phyloP scores from a whole-genome alignment of 2,797 vertebrate species.

The Eupleurogrammus muticus region DNA sequence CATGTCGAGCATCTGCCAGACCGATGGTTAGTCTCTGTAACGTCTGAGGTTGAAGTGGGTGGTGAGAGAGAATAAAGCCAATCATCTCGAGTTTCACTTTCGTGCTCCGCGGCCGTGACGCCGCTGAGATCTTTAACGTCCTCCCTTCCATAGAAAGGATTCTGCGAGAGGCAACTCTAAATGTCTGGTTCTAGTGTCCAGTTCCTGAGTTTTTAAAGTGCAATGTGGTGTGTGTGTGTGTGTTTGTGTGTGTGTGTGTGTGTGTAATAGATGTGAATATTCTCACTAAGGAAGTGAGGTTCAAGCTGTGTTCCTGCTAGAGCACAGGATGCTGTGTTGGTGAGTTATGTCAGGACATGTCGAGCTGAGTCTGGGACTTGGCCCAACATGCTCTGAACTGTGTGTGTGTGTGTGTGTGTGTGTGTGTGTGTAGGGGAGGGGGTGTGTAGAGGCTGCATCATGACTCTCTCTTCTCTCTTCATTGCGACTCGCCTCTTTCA shows the following conservation, averaged over 20 bases:
- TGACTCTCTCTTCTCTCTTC: neutral
- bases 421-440: neutral
- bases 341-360: constrained; percentile 55
- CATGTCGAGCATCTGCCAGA: constrained; percentile 47
- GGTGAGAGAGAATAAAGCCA: constrained; percentile 30
- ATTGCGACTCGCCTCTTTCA: constrained; percentile 6
- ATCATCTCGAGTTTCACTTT: constrained; percentile 50
- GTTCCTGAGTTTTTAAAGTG: neutral
- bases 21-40: constrained; percentile 25
- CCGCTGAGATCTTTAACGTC: neutral
- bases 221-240: too few relatives aligned
- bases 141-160: neutral
- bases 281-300: neutral
- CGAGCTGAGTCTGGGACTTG: constrained; percentile 32
- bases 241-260: neutral
- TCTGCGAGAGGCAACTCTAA: neutral
- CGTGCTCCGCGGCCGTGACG: neutral
- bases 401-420: constrained; percentile 12
- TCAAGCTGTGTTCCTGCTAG: constrained; percentile 11
- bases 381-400: constrained; percentile 21
- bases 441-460: constrained; percentile 24
- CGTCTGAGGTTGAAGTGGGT: constrained; percentile 23
- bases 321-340: constrained; percentile 15
- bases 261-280: neutral
- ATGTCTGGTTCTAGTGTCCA: neutral